Evolutionary conservation across 1,140 invertebrate species (phyloP).

Genomic region (Pseudomyrmex flavicornis): DNA sequence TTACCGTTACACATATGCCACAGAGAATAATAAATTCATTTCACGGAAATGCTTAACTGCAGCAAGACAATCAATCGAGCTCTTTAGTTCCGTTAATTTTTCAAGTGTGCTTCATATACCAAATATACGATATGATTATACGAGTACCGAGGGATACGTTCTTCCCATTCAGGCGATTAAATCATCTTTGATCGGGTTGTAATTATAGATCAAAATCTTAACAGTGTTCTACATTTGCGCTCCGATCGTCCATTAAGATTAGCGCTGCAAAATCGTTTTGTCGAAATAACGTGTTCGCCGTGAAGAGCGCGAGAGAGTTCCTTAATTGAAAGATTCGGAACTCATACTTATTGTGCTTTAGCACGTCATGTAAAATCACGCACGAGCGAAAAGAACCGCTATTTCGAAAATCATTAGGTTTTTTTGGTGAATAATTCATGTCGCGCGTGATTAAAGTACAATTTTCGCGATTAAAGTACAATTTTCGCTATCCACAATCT

Average conservation of each 20-base stretch:
- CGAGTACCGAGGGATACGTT: slow-evolving; percentile 4
- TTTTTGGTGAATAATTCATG: neutral
- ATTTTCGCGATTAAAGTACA: slow-evolving; percentile 22
- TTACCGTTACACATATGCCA: too few relatives aligned
- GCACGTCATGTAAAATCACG: slow-evolving; percentile 38
- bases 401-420: too few relatives aligned
- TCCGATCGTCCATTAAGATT: slow-evolving; percentile 36
- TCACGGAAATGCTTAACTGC: neutral
- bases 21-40: neutral
- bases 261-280: neutral
- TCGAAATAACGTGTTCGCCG: slow-evolving; percentile 24
- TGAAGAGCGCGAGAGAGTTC: neutral
- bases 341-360: slow-evolving; percentile 1
- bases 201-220: slow-evolving; percentile 39
- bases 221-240: slow-evolving; percentile 21
- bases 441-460: slow-evolving; percentile 13
- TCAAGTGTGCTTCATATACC: neutral
- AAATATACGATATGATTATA: neutral
- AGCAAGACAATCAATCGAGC: neutral
- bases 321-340: slow-evolving; percentile 49
- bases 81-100: slow-evolving; percentile 1
- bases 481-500: neutral
- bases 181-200: slow-evolving; percentile 22
- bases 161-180: slow-evolving; percentile 18
- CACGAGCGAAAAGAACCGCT: neutral